Percentiles rank a stretch among this genome's conserved stretches.
Conservation (phyloP, 2,888 invertebrate genomes). For the Leptogaster cylindrica region DNA sequence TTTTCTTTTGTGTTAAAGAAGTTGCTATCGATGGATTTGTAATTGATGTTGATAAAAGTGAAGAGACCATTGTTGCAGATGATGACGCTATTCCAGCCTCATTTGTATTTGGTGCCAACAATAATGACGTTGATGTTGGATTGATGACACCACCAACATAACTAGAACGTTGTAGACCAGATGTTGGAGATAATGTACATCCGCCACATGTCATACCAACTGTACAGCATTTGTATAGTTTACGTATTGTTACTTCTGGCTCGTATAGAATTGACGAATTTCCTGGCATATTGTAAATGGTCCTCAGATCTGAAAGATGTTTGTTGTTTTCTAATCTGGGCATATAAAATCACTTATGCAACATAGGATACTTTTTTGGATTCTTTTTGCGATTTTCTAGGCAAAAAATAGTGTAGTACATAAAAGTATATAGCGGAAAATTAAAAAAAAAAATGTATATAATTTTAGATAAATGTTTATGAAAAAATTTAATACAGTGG, state of each 20-base stretch:
- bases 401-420: not conserved
- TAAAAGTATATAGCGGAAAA: slow-evolving; percentile 7
- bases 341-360: slow-evolving; percentile 2
- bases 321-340: slow-evolving; percentile 52
- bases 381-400: not conserved
- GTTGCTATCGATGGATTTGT: slow-evolving; percentile 18
- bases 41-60: slow-evolving; percentile 9
- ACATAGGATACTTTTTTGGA: slow-evolving; percentile 5
- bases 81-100: slow-evolving; percentile 14
- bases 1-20: slow-evolving; percentile 52
- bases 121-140: slow-evolving; percentile 40
- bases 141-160: slow-evolving; percentile 53
- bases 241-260: slow-evolving; percentile 60
- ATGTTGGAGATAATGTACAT: slow-evolving; percentile 42
- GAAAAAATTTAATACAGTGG: too few relatives aligned
- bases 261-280: slow-evolving; percentile 52
- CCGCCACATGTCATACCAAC: slow-evolving; percentile 33
- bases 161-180: slow-evolving; percentile 57
- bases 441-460: not conserved
- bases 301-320: slow-evolving; percentile 63
- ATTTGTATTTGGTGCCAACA: slow-evolving; percentile 32
- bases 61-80: slow-evolving; percentile 34
- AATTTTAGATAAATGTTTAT: too few relatives aligned
- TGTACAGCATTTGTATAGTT: slow-evolving; percentile 60
- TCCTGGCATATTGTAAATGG: slow-evolving; percentile 50